These are phyloP conservation scores for Hanleya hanleyi DNA, from an alignment of 2,888 invertebrate genomes.

Conservation along the genomic window DNA sequence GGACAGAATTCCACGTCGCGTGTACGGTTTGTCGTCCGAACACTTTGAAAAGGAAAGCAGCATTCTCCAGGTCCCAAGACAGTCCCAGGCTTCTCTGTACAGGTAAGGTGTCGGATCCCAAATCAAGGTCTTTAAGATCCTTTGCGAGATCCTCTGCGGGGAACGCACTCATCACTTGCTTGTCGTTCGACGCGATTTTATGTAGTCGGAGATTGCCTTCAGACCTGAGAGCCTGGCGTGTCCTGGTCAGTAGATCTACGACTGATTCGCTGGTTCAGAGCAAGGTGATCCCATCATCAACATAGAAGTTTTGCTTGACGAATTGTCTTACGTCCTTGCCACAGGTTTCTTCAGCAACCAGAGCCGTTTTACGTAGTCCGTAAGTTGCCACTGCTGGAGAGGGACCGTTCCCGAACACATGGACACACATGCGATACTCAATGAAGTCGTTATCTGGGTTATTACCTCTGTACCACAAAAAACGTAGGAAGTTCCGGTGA, in stretches of 20 bases:
- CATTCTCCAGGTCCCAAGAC: constrained; percentile 8
- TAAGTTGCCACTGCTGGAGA: too few relatives aligned
- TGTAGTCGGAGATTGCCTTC: constrained; percentile 19
- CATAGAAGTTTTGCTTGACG: constrained; percentile 27
- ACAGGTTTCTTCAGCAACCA: too few relatives aligned
- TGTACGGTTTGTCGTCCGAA: neutral
- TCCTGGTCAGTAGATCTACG: constrained; percentile 14
- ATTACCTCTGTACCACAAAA: too few relatives aligned
- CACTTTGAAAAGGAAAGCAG: neutral
- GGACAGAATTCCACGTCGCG: constrained; percentile 14
- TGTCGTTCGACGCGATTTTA: constrained; percentile 9
- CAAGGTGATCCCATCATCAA: constrained; percentile 25
- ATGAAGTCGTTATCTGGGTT: too few relatives aligned
- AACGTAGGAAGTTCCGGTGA: too few relatives aligned
- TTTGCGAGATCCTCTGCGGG: constrained; percentile 12
- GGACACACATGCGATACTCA: too few relatives aligned
- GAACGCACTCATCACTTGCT: constrained; percentile 16
- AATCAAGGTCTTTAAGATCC: neutral
- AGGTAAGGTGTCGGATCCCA: constrained; percentile 12
- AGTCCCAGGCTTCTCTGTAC: constrained; percentile 12
- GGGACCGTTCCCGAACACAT: too few relatives aligned
- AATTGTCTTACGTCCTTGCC: constrained; percentile 18
- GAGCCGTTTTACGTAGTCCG: too few relatives aligned
- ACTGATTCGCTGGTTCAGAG: constrained; percentile 10
- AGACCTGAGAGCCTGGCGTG: neutral